phyloP scores from a whole-genome alignment of 2,888 invertebrate genomes.

The Mactromeris polynyma region DNA sequence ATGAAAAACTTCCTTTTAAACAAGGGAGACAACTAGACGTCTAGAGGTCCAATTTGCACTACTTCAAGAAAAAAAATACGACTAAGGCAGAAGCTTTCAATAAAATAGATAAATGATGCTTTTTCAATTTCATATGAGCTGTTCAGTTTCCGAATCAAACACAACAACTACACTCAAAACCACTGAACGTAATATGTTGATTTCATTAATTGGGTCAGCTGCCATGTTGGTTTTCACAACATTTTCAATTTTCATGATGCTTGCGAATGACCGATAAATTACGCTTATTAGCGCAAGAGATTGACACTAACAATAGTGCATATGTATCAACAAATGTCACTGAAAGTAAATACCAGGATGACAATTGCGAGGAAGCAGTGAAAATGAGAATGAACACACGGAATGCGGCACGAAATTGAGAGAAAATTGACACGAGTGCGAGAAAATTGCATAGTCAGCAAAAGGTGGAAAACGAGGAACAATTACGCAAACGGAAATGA shows the following conservation, averaged over 20 bases:
- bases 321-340: background rate
- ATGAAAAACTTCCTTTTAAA: conserved; percentile 11
- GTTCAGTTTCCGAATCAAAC: background rate
- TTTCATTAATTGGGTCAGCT: conserved; percentile 48
- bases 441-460: conserved; percentile 69
- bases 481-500: background rate
- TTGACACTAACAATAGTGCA: background rate
- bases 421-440: conserved; percentile 67
- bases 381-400: background rate
- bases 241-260: conserved; percentile 23
- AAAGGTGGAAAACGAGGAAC: conserved; percentile 19
- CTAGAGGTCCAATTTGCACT: background rate
- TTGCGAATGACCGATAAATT: conserved; percentile 1
- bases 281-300: background rate
- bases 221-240: conserved; percentile 77
- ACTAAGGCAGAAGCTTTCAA: no score
- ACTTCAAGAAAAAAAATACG: background rate
- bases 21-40: conserved; percentile 6
- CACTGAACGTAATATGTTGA: background rate
- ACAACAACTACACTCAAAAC: background rate
- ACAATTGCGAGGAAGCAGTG: background rate
- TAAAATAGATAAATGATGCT: no score
- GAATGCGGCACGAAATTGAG: conserved; percentile 14
- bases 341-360: background rate
- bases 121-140: no score